These are phyloP conservation scores for Thereuonema tuberculata DNA, from an alignment of 1,140 invertebrate species.

Conservation along the genomic window DNA sequence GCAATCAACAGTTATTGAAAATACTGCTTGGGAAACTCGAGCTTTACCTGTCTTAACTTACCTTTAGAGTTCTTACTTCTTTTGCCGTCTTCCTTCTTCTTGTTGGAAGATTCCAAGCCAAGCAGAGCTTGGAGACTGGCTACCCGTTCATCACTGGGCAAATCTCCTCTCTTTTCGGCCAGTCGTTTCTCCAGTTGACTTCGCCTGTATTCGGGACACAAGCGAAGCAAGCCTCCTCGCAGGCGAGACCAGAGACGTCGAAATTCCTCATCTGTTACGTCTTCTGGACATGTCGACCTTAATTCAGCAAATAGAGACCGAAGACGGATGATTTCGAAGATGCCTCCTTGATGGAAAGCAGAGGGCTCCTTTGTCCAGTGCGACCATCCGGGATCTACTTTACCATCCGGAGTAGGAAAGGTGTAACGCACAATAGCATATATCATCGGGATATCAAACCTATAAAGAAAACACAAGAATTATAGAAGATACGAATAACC, in stretches of 20 bases:
- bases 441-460: conserved; percentile 2
- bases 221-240: background rate
- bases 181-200: background rate
- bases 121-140: background rate
- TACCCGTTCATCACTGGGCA: background rate
- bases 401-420: background rate
- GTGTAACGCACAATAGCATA: background rate
- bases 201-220: background rate
- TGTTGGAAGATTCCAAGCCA: background rate
- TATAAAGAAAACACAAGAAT: background rate
- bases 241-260: background rate
- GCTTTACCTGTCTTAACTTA: no score
- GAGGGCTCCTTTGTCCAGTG: conserved; percentile 1
- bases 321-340: conserved; percentile 3
- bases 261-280: conserved; percentile 2
- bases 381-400: background rate
- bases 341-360: background rate
- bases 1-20: no score
- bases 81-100: background rate
- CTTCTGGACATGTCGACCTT: background rate
- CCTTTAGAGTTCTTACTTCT: background rate
- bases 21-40: no score
- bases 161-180: background rate
- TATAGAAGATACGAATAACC: no score
- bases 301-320: conserved; percentile 2